Percentiles rank a stretch among this genome's conserved stretches.
Conservation (phyloP, 2,797 vertebrate species). For the Fratercula arctica region DNA sequence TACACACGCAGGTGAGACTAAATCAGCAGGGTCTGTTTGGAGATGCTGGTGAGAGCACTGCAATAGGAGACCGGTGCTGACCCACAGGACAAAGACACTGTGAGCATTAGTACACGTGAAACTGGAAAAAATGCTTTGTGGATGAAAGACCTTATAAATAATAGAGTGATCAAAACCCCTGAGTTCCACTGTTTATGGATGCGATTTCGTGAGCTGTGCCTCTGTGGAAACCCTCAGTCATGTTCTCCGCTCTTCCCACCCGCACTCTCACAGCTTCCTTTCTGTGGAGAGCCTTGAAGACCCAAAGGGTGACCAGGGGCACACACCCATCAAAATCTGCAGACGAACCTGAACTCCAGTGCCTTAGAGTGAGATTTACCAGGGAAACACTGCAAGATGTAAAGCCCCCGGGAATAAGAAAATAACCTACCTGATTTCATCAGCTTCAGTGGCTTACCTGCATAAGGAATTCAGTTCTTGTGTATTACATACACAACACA, state of each 20-base stretch:
- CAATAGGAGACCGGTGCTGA: background rate
- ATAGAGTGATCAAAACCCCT: background rate
- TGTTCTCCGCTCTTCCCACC: background rate
- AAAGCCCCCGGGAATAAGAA: background rate
- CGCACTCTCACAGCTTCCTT: background rate
- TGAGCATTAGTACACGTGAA: background rate
- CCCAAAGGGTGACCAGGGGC: background rate
- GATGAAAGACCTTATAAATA: background rate
- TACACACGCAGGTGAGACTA: background rate
- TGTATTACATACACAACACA: background rate
- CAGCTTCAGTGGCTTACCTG: background rate
- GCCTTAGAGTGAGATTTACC: background rate
- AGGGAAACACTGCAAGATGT: background rate
- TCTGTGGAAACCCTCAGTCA: background rate
- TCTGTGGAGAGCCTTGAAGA: rapidly evolving
- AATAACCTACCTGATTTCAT: background rate
- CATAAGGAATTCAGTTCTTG: rapidly evolving
- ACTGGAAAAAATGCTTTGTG: background rate
- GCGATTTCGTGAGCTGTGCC: background rate
- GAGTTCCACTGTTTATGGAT: background rate
- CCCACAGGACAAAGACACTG: background rate
- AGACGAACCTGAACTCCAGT: background rate
- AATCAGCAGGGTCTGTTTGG: background rate
- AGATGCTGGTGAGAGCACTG: background rate
- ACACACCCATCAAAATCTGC: background rate